Evolutionary conservation across 2,888 invertebrate species (phyloP).

Genomic region (Rambutsinella grinnellia): DNA sequence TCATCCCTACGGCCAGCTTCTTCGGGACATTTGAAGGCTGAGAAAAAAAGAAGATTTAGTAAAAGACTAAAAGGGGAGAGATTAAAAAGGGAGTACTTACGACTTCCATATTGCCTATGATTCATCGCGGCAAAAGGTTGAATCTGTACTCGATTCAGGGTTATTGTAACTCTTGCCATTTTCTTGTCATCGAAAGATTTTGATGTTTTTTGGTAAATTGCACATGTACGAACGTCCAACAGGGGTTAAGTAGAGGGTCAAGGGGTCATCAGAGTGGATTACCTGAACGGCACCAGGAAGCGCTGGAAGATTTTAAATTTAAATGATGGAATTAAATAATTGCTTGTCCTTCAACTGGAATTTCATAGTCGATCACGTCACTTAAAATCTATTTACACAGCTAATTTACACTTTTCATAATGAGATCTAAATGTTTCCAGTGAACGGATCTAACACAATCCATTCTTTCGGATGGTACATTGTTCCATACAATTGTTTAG

Average conservation of each 20-base stretch:
- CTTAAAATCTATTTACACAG: too few relatives aligned
- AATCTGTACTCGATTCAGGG: constrained; percentile 79
- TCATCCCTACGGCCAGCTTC: constrained; percentile 77
- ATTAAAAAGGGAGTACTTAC: too few relatives aligned
- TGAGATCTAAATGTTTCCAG: too few relatives aligned
- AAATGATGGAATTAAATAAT: too few relatives aligned
- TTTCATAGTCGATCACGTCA: too few relatives aligned
- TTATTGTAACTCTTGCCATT: constrained; percentile 74
- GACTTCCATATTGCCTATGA: constrained; percentile 76
- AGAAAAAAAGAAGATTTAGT: constrained; percentile 2
- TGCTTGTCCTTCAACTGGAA: too few relatives aligned
- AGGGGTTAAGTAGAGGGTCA: constrained; percentile 82
- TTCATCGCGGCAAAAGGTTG: constrained; percentile 90
- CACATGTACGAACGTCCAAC: constrained; percentile 89
- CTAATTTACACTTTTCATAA: too few relatives aligned
- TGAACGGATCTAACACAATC: constrained; percentile 21
- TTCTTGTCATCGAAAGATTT: constrained; percentile 71
- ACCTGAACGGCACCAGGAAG: constrained; percentile 54
- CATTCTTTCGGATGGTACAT: constrained; percentile 15
- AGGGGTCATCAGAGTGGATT: constrained; percentile 60
- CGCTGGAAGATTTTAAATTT: constrained; percentile 31
- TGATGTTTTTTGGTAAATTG: constrained; percentile 76
- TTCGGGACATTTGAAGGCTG: constrained; percentile 76
- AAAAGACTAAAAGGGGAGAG: too few relatives aligned
- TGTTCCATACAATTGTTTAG: neutral